Evolutionary conservation across 1,140 invertebrate genomes (phyloP).

Genomic region (Rhopalosiphum padi): DNA sequence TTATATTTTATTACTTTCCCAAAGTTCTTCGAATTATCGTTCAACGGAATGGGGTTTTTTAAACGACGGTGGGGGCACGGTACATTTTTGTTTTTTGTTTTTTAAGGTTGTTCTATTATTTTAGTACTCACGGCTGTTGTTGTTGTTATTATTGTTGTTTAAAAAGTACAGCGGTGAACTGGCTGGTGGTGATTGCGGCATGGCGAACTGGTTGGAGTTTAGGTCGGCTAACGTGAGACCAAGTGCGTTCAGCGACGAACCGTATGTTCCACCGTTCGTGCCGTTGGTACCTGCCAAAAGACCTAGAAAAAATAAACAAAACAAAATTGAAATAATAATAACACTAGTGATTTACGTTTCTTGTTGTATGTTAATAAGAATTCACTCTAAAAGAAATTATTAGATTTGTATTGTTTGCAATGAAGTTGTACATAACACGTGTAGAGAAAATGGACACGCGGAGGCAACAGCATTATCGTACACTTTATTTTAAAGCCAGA

Average conservation of each 20-base stretch:
- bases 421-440: too few species aligned
- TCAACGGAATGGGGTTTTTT: neutral
- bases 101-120: neutral
- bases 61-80: neutral
- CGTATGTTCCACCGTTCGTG: constrained; percentile 13
- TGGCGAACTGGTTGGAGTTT: constrained; percentile 39
- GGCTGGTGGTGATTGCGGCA: constrained; percentile 47
- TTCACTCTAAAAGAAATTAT: neutral
- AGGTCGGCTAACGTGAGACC: constrained; percentile 44
- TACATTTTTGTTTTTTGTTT: neutral
- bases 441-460: neutral
- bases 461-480: neutral
- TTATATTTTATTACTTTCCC: neutral
- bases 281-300: constrained; percentile 32
- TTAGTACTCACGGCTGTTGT: constrained; percentile 47
- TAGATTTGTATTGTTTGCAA: neutral
- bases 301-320: constrained; percentile 22
- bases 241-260: constrained; percentile 46
- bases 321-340: neutral
- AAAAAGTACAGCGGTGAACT: constrained; percentile 47
- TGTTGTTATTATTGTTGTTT: constrained; percentile 49
- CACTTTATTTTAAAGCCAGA: neutral
- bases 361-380: neutral
- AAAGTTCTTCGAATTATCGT: neutral
- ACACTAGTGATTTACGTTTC: neutral